Evolutionary conservation across 2,113 vertebrate species (phyloP).

Genomic region (Cepphus grylle): DNA sequence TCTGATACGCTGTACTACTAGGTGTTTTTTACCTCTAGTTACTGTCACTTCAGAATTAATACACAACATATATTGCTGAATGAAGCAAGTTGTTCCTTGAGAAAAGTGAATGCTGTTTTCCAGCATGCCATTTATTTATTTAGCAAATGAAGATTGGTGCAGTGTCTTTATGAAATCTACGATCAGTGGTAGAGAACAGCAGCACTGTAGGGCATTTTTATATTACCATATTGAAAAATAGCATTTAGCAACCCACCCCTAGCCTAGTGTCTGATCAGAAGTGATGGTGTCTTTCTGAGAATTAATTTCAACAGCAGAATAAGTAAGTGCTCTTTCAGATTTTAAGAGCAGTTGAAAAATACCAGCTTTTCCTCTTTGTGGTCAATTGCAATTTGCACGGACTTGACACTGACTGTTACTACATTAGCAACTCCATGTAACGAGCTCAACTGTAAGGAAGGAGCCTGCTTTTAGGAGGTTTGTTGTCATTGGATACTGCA

Average conservation of each 20-base stretch:
- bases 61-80: neutral
- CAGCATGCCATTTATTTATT: neutral
- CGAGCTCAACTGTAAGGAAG: neutral
- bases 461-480: neutral
- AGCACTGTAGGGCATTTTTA: neutral
- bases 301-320: neutral
- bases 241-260: neutral
- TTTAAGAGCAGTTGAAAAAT: neutral
- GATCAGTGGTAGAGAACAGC: neutral
- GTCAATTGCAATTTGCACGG: neutral
- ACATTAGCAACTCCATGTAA: neutral
- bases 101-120: neutral
- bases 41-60: neutral
- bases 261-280: neutral
- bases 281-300: neutral
- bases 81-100: neutral
- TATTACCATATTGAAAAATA: neutral
- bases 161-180: neutral
- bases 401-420: neutral
- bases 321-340: neutral
- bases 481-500: constrained; percentile 48
- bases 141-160: neutral
- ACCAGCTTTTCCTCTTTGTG: neutral
- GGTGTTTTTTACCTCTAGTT: neutral
- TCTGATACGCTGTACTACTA: neutral